A percentile compares a stretch with the other conserved stretches of the same genome.
These are phyloP conservation scores for Urosaurus nigricauda DNA, from an alignment of 2,797 vertebrate species.

Conservation along the genomic window DNA sequence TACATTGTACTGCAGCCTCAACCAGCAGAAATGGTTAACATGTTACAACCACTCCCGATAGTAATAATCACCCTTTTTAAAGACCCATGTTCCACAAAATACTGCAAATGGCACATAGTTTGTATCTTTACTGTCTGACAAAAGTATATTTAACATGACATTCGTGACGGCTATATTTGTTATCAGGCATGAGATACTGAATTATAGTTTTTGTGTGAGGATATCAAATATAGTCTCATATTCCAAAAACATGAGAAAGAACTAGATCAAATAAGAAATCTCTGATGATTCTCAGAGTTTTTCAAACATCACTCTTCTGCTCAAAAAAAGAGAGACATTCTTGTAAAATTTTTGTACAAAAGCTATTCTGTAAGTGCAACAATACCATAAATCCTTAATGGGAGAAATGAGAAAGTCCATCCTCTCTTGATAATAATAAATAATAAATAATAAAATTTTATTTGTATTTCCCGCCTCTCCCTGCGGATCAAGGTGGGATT, in stretches of 20 bases:
- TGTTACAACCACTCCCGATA: background rate
- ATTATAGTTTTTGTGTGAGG: background rate
- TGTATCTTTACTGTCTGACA: background rate
- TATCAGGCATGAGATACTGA: background rate
- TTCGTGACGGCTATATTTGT: background rate
- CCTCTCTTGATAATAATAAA: too few species aligned
- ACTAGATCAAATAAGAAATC: background rate
- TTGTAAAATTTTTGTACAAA: background rate
- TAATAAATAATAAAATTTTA: too few species aligned
- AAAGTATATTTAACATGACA: background rate
- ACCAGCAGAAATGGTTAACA: background rate
- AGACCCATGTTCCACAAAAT: background rate
- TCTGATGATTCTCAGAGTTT: background rate
- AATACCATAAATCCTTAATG: background rate
- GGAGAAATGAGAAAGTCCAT: background rate
- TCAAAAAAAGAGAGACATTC: background rate
- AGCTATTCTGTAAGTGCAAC: background rate
- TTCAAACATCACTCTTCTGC: background rate
- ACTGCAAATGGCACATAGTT: background rate
- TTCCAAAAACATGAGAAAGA: constrained; percentile 1
- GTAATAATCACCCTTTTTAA: background rate
- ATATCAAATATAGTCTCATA: background rate
- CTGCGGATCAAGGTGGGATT: too few species aligned
- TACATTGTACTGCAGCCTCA: background rate
- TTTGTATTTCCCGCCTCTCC: too few species aligned